These are phyloP conservation scores for Hedychridium roseum DNA, from an alignment of 2,888 invertebrate genomes.

Conservation along the genomic window DNA sequence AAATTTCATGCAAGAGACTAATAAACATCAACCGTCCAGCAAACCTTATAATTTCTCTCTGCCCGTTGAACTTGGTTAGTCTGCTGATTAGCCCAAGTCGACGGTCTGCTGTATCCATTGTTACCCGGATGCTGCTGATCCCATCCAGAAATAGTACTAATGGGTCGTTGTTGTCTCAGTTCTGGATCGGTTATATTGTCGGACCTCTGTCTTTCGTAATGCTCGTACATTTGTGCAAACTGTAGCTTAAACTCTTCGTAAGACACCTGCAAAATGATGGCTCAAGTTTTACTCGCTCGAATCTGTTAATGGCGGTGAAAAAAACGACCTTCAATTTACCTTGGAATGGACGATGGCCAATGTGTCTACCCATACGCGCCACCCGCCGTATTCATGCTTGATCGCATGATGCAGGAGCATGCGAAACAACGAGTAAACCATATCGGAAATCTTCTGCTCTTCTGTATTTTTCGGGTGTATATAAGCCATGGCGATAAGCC, in stretches of 20 bases:
- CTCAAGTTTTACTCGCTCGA: too few species aligned
- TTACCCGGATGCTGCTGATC: conserved; percentile 71
- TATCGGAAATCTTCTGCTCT: conserved; percentile 95
- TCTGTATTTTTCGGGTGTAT: conserved; percentile 95
- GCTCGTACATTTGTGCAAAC: conserved; percentile 97
- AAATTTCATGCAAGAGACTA: background rate
- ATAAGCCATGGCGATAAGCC: conserved; percentile 98
- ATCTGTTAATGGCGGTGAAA: background rate
- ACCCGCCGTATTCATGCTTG: conserved; percentile 98
- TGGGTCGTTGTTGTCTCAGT: conserved; percentile 90
- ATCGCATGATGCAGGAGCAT: conserved; percentile 99
- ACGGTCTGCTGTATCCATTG: conserved; percentile 56
- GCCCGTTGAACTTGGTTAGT: conserved; percentile 52
- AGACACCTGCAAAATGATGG: conserved; percentile 82
- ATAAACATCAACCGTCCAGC: background rate
- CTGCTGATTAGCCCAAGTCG: conserved; percentile 55
- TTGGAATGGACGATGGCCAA: conserved; percentile 99
- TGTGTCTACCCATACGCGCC: conserved; percentile 99
- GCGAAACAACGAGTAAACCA: conserved; percentile 97
- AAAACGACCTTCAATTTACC: conserved; percentile 68
- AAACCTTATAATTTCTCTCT: conserved; percentile 55
- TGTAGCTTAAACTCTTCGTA: conserved; percentile 98
- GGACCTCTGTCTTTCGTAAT: conserved; percentile 91
- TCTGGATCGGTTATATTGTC: conserved; percentile 96
- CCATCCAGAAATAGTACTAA: conserved; percentile 96